Evolutionary conservation across 2,113 vertebrate species (phyloP), one percentile per base, ranked within the genome.

Genomic region (Hoplias malabaricus): DNA sequence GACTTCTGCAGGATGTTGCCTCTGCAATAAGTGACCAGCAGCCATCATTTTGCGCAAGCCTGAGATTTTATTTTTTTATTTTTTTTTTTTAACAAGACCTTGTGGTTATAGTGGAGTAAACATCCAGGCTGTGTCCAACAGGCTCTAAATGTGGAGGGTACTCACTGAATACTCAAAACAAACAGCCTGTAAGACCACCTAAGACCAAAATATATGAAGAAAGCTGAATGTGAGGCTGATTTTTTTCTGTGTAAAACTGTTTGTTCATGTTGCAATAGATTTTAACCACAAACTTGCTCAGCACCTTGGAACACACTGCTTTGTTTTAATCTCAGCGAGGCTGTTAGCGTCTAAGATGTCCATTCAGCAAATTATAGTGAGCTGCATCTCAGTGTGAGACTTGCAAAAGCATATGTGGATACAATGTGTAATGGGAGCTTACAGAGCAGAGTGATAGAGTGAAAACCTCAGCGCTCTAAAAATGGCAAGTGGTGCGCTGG

Each of bases 391-490:
- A 50, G 43, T 16, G 27, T 38, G 40, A 5, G n/a, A 50, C 36
- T 13, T 19, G 31, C 42, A 63, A 13, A 75, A 36, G 21, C 40
- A 61, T 40, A 14, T 46, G 25, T 16, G 67, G 53, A 38, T 56
- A 69, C 53, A 69, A 33, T 61, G 29, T 62, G 43, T 61, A 70
- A 75, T 69, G 1, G 16, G 29, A 77, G 65, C 31, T 36, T 13
- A 11, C 29, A 50, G 66, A n/a, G 2, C 31, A 56, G 40, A 48
- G 21, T 80, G 21, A 75, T 77, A 79, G 85, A 54, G 82, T 85
- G 84, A 81, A 88, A 90, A 91, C 87, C 88, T 76, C 86, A 86
- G 68, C 77, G 83, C 25, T 16, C 89, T 89, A 88, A 88, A 91
- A 90, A 90, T 87, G 79, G 84, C 46, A 27, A 56, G 75, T 74